phyloP scores from a whole-genome alignment of 2,797 vertebrate genomes.

The Lates japonicus region DNA sequence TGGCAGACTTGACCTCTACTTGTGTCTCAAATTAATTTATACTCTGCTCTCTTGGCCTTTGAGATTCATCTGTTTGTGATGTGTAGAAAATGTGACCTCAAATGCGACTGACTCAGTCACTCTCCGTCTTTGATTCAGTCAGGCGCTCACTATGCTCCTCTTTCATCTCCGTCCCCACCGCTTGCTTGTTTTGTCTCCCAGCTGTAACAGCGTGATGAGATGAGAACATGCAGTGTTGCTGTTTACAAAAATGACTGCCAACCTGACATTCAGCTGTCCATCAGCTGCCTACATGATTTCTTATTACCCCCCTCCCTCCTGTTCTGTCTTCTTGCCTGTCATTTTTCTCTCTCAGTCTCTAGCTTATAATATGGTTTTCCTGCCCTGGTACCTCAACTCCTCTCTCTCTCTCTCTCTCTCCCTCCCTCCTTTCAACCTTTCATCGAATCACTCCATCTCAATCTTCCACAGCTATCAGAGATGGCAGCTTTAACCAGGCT shows the following conservation, averaged over 20 bases:
- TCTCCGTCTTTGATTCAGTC: constrained; percentile 55
- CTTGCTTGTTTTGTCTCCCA: constrained; percentile 54
- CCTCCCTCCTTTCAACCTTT: constrained; percentile 27
- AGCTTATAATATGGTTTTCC: constrained; percentile 41
- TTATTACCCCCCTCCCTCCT: constrained; percentile 52
- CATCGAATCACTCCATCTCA: constrained; percentile 41
- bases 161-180: constrained; percentile 44
- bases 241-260: constrained; percentile 70
- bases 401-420: neutral
- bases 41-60: constrained; percentile 35
- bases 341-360: constrained; percentile 49
- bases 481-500: constrained; percentile 46
- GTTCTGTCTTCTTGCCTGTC: constrained; percentile 48
- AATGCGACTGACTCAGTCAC: constrained; percentile 44
- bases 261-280: constrained; percentile 72
- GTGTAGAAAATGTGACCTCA: constrained; percentile 45
- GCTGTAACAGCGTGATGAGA: constrained; percentile 51
- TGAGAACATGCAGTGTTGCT: constrained; percentile 56
- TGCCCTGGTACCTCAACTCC: constrained; percentile 31
- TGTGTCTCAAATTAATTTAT: constrained; percentile 39
- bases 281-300: constrained; percentile 70
- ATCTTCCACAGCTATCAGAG: constrained; percentile 41
- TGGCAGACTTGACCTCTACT: no score
- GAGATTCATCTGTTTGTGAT: constrained; percentile 45
- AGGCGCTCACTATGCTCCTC: constrained; percentile 13